Conservation (phyloP, 2,113 vertebrate species). For the Trachemys scripta region DNA sequence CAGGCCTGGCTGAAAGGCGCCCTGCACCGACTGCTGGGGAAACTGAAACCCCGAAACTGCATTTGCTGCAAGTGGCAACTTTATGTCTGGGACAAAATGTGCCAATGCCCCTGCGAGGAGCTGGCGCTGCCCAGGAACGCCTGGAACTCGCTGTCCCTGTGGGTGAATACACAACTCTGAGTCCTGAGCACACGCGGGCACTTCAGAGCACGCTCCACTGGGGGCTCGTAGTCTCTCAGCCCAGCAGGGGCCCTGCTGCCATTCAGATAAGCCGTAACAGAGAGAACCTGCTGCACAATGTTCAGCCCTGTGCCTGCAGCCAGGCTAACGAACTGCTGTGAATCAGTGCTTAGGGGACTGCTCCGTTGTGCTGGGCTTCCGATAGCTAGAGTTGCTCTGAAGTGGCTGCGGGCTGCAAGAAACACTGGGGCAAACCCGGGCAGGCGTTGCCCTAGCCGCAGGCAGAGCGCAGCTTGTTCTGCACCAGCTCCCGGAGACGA, state of each 20-base stretch:
- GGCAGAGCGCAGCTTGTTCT: background rate
- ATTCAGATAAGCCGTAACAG: background rate
- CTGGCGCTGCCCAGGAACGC: too few relatives aligned
- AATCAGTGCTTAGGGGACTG: background rate
- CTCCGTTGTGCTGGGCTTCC: background rate
- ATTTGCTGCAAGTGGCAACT: background rate
- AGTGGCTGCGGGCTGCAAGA: background rate
- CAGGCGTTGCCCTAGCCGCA: too few relatives aligned
- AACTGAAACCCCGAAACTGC: background rate
- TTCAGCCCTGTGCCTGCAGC: background rate
- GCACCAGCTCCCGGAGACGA: background rate
- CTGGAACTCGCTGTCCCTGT: background rate
- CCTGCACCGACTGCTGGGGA: background rate
- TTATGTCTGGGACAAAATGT: background rate
- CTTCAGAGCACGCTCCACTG: background rate
- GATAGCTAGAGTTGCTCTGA: background rate
- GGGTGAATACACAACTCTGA: background rate
- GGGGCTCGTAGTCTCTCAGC: background rate
- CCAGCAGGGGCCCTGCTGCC: background rate
- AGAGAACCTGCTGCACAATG: background rate
- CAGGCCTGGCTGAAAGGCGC: background rate
- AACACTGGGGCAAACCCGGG: background rate
- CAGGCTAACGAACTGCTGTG: background rate
- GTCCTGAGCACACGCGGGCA: too few relatives aligned
- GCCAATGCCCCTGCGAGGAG: background rate